Conservation (phyloP, 2,888 invertebrate species). For the Macrophya annulata region DNA sequence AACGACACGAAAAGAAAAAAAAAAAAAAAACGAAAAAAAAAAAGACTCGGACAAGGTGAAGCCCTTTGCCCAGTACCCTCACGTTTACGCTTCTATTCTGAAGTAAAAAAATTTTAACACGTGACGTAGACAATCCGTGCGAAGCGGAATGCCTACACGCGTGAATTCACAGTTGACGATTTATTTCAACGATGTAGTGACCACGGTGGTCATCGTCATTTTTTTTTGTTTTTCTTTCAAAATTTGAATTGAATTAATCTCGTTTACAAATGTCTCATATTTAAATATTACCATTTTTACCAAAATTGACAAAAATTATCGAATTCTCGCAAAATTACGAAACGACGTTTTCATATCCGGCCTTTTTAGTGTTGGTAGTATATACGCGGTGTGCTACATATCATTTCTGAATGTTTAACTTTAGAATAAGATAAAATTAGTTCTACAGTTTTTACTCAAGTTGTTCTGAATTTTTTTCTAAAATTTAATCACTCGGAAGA, state of each 20-base stretch:
- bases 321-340: background rate
- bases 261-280: background rate
- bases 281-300: background rate
- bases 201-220: background rate
- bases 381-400: background rate
- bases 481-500: conserved; percentile 24
- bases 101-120: conserved; percentile 30
- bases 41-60: background rate
- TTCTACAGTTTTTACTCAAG: conserved; percentile 6
- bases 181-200: background rate
- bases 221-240: background rate
- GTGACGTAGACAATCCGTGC: conserved; percentile 17
- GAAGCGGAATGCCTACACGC: conserved; percentile 35
- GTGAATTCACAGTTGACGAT: conserved; percentile 22
- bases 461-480: conserved; percentile 16
- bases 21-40: background rate
- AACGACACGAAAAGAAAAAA: background rate
- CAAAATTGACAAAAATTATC: background rate
- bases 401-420: background rate
- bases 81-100: conserved; percentile 13
- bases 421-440: conserved; percentile 7
- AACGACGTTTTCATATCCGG: background rate
- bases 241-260: background rate
- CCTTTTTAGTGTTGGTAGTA: background rate
- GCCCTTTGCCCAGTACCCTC: conserved; percentile 24